Base-by-base conservation (phyloP, 2,888 invertebrate genomes). In the Macropis europaea region DNA sequence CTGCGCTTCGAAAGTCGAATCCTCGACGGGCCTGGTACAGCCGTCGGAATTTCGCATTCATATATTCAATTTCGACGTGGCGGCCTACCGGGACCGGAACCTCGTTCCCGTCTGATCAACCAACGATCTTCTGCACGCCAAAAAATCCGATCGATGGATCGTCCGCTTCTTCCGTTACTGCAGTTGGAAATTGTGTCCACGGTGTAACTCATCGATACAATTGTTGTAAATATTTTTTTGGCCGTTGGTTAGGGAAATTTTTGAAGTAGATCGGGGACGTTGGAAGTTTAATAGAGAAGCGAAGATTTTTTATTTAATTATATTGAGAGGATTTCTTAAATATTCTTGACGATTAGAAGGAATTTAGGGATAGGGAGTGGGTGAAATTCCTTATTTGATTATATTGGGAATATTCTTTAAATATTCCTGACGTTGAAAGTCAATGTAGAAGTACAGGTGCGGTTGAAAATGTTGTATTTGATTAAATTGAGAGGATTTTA, bases 51-150 rank as follows among this genome's bases (percentile, higher is more conserved):
- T 74, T 64, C 69, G 53, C 64, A 79, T 79, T 79, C 79, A 74
- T 79, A 76, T 74, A 79, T 79, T 79, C 79, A 79, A 79, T 79
- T 79, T 69, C 60, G 60, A 30, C 15, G 67, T 40, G 42, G 57
- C 72, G 59, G 77, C 43, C 61, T 56, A 54, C 48, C 30, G 64
- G 59, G 45, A 48, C 62, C 56, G 62, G 63, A 69, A 61, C 57
- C 52, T 54, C 56, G 68, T 60, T 54, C 13, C 22, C 60, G 52
- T 17, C 70, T n/a, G 59, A 28, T 43, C 50, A 42, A 28, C 32
- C n/a, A 13, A 34, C 53, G 67, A 67, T 56, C 54, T 68, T n/a
- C n/a, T 32, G 38, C 19, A 32, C 48, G 50, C 1, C 34, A 42
- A 61, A 28, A 43, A 34, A 61, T 30, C 32, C 11, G 26, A 22